phyloP scores from a whole-genome alignment of 2,888 invertebrate species.

The Campoplex capitator region DNA sequence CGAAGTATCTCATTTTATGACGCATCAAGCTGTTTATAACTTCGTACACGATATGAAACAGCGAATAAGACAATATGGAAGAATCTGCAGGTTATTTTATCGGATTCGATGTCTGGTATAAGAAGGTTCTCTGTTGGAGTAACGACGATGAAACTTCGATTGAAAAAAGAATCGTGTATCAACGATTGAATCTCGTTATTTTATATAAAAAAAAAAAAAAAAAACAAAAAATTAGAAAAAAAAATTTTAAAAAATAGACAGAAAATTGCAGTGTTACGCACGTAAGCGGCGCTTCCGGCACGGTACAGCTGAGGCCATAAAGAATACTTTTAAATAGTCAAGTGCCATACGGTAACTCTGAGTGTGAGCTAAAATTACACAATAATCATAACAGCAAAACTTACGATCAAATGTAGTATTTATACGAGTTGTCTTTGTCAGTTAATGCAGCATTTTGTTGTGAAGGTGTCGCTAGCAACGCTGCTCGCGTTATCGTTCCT shows the following conservation, averaged over 20 bases:
- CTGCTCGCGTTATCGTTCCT: conserved; percentile 18
- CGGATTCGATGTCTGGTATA: neutral
- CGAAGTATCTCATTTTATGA: neutral
- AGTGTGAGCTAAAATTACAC: neutral
- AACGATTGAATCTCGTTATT: neutral
- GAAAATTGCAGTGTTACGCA: neutral
- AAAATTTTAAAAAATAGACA: neutral
- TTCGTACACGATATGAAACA: neutral
- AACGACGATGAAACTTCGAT: neutral
- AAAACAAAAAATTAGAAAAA: neutral
- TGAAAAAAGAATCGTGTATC: neutral
- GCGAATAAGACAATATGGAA: neutral
- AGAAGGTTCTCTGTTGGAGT: neutral
- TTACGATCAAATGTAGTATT: neutral
- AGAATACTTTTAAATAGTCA: neutral
- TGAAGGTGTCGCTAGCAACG: conserved; percentile 18
- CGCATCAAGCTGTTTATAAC: conserved; percentile 10
- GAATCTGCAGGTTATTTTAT: neutral
- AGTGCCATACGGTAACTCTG: neutral
- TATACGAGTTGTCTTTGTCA: conserved; percentile 14
- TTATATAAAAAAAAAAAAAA: neutral
- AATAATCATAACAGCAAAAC: neutral
- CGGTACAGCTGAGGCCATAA: neutral
- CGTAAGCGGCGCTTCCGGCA: conserved; percentile 8
- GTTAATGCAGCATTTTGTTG: neutral